Percentiles rank a stretch among this genome's conserved stretches.
Evolutionary conservation across 35 echinoderm and acorn worm species (phyloP).

Genomic region (Anneissia japonica): DNA sequence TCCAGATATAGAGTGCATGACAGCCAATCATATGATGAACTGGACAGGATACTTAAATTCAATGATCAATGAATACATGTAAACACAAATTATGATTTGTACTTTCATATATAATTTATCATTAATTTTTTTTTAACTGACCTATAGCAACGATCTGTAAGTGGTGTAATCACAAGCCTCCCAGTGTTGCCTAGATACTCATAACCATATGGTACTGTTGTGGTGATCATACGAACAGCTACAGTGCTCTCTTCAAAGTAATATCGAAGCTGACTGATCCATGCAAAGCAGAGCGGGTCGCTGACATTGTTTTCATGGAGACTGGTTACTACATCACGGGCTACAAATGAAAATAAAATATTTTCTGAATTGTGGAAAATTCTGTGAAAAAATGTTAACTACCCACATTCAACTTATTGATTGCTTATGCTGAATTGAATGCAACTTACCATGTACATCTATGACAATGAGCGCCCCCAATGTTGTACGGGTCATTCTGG

Average conservation of each 20-base stretch:
- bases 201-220: constrained; percentile 89
- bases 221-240: constrained; percentile 92
- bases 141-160: constrained; percentile 98
- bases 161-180: constrained; percentile 90
- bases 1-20: no score
- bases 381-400: neutral
- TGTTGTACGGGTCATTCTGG: constrained; percentile 91
- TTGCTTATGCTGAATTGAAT: neutral
- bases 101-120: no score
- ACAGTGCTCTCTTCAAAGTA: constrained; percentile 80
- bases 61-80: no score
- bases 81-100: no score
- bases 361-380: no score
- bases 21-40: no score
- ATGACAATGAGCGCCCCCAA: constrained; percentile 90
- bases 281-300: constrained; percentile 64
- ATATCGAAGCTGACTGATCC: constrained; percentile 97
- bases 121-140: no score
- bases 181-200: constrained; percentile 96
- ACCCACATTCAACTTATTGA: neutral
- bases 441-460: constrained; percentile 95
- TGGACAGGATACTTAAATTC: no score
- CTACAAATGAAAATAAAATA: constrained; percentile 22
- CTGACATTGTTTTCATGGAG: constrained; percentile 47
- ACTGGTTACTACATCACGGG: constrained; percentile 82